Percentiles rank a stretch among this genome's conserved stretches.
phyloP scores from a whole-genome alignment of 2,888 invertebrate species.

The Drosophila kuntzei region DNA sequence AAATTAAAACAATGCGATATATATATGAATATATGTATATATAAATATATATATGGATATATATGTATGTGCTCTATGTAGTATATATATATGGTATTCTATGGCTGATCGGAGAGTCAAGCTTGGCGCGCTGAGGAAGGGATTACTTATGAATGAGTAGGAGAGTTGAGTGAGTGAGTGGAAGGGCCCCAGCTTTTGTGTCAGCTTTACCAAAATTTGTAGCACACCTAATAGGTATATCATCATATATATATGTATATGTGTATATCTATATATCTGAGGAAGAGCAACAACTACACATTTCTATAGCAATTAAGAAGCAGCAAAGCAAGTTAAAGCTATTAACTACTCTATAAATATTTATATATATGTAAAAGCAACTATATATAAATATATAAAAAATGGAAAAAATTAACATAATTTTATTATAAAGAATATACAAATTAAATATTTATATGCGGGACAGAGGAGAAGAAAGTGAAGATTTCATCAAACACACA shows the following conservation, averaged over 20 bases:
- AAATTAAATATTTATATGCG: constrained; percentile 82
- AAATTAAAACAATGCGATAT: constrained; percentile 59
- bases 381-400: constrained; percentile 32
- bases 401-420: constrained; percentile 54
- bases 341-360: constrained; percentile 65
- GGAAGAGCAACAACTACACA: constrained; percentile 57
- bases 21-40: constrained; percentile 27
- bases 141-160: background rate
- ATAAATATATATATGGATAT: constrained; percentile 20
- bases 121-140: constrained; percentile 58
- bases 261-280: constrained; percentile 18
- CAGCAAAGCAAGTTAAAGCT: constrained; percentile 57
- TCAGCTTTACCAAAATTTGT: constrained; percentile 43
- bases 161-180: constrained; percentile 4
- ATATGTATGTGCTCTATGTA: constrained; percentile 23
- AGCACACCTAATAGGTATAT: constrained; percentile 30
- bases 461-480: constrained; percentile 42
- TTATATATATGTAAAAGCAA: constrained; percentile 51
- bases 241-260: constrained; percentile 16
- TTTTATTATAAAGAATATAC: constrained; percentile 74
- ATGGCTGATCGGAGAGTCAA: constrained; percentile 44
- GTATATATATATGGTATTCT: constrained; percentile 33
- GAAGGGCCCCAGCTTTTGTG: constrained; percentile 28
- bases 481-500: constrained; percentile 80
- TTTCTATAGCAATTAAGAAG: constrained; percentile 72